Conservation (phyloP, 2,113 vertebrate species). For the Cyprinus carpio region DNA sequence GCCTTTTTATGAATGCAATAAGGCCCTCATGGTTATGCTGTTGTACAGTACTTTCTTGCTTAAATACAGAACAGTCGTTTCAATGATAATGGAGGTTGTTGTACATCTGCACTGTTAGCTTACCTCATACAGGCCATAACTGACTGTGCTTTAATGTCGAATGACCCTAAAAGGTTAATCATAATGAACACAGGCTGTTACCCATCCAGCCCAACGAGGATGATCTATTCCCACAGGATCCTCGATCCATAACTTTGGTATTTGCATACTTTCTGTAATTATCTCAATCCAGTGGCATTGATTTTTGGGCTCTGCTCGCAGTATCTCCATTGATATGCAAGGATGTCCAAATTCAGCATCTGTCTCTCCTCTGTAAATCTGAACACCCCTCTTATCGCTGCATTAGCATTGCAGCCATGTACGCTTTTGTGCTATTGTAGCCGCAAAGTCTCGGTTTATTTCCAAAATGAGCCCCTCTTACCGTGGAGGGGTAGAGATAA, state of each 20-base stretch:
- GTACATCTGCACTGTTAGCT: conserved; percentile 22
- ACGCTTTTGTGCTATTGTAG: conserved; percentile 21
- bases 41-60: not conserved
- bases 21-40: not conserved
- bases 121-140: not conserved
- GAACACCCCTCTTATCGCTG: conserved; percentile 34
- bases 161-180: conserved; percentile 30
- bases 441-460: conserved; percentile 17
- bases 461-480: not conserved
- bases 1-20: not conserved
- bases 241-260: conserved; percentile 20
- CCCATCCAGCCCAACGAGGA: not conserved
- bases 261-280: conserved; percentile 42
- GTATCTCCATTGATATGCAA: conserved; percentile 5
- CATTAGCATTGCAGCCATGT: conserved; percentile 32
- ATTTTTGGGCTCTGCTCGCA: conserved; percentile 22
- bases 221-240: conserved; percentile 4
- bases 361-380: conserved; percentile 32
- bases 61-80: not conserved
- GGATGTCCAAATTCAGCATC: conserved; percentile 17
- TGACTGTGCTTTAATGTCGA: not conserved
- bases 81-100: conserved; percentile 27
- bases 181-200: conserved; percentile 36
- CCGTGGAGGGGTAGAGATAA: conserved; percentile 35
- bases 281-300: conserved; percentile 38